Percentiles rank a stretch among this genome's conserved stretches.
phyloP scores from a whole-genome alignment of 1,140 invertebrate species.

The Vollenhovia emeryi region DNA sequence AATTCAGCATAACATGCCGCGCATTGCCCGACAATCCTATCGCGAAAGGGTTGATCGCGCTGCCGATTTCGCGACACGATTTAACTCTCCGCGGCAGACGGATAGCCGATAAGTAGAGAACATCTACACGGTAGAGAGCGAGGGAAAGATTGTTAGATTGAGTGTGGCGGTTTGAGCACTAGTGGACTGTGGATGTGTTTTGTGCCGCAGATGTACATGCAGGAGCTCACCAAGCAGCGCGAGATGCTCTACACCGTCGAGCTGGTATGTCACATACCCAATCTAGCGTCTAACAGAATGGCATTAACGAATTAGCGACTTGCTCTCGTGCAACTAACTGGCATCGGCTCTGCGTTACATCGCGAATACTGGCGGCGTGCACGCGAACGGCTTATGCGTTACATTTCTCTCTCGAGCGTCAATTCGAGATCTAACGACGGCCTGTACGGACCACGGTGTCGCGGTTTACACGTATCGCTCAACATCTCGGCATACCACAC shows the following conservation, averaged over 20 bases:
- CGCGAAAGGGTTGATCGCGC: background rate
- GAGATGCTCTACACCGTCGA: constrained; percentile 94
- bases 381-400: constrained; percentile 24
- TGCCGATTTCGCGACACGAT: constrained; percentile 26
- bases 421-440: constrained; percentile 15
- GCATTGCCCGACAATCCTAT: constrained; percentile 26
- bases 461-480: background rate
- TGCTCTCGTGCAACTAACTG: constrained; percentile 17
- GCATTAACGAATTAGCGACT: constrained; percentile 38
- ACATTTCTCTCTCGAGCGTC: background rate
- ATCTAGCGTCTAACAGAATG: constrained; percentile 70
- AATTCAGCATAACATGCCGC: constrained; percentile 6
- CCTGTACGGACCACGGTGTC: background rate
- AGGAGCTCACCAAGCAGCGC: constrained; percentile 95
- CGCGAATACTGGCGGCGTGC: constrained; percentile 17
- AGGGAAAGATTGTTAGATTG: constrained; percentile 69
- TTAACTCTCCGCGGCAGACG: constrained; percentile 11
- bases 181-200: constrained; percentile 85
- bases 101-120: constrained; percentile 28
- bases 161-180: constrained; percentile 82
- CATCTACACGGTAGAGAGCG: constrained; percentile 8
- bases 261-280: constrained; percentile 90
- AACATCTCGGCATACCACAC: background rate
- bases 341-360: constrained; percentile 40
- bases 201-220: constrained; percentile 91